These are phyloP conservation scores for Eurosta solidaginis DNA, from an alignment of 1,140 invertebrate genomes.

Conservation along the genomic window DNA sequence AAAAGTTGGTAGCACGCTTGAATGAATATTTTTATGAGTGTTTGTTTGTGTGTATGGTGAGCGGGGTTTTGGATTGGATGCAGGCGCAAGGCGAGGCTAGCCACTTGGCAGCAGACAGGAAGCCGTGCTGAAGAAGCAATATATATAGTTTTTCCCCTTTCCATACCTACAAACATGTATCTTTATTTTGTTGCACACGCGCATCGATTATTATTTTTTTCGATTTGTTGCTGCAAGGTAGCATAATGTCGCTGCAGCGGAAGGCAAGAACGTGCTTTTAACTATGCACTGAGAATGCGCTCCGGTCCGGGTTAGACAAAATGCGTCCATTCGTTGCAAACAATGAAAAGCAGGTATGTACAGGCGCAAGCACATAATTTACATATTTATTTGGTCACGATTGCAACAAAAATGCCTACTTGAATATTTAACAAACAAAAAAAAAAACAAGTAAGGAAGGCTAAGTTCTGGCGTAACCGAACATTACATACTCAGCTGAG, in stretches of 20 bases:
- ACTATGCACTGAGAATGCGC: background rate
- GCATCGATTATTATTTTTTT: background rate
- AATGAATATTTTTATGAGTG: too few relatives aligned
- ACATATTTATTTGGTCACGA: background rate
- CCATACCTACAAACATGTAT: background rate
- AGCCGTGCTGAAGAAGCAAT: background rate
- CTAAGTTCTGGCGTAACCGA: too few relatives aligned
- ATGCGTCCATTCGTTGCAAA: background rate
- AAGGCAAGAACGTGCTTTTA: background rate
- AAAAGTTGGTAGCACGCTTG: background rate
- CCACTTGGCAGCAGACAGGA: background rate
- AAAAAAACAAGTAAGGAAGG: too few relatives aligned
- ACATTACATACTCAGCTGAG: too few relatives aligned
- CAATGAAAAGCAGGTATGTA: background rate
- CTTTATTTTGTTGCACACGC: background rate
- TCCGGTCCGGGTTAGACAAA: background rate
- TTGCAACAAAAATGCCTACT: too few relatives aligned
- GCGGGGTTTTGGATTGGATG: too few relatives aligned
- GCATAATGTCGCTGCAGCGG: background rate
- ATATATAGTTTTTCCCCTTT: background rate
- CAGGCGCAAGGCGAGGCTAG: background rate
- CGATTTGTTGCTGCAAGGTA: background rate
- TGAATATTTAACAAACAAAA: too few relatives aligned
- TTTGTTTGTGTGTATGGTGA: too few relatives aligned
- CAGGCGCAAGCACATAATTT: background rate